Evolutionary conservation across 1,140 invertebrate species (phyloP).

Genomic region (Scylla paramamosain): DNA sequence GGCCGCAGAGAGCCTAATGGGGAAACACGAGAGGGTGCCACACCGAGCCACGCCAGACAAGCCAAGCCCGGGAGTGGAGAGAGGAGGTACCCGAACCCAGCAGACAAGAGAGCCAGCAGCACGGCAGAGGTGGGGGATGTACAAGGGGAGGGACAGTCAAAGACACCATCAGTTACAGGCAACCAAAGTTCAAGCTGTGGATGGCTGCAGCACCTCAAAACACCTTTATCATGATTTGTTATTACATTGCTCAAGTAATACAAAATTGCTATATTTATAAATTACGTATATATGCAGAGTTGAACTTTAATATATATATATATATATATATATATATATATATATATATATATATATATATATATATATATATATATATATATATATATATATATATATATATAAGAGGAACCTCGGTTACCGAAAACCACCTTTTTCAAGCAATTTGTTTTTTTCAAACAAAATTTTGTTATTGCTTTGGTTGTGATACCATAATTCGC

Average conservation of each 20-base stretch:
- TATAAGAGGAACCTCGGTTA: too few species aligned
- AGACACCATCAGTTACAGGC: constrained; percentile 68
- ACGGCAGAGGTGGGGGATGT: constrained; percentile 42
- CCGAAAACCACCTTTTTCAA: too few species aligned
- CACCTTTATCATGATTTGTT: neutral
- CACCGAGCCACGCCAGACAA: constrained; percentile 64
- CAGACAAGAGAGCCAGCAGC: constrained; percentile 64
- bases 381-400: constrained; percentile 42
- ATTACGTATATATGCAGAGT: neutral
- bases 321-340: constrained; percentile 44
- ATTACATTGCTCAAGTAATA: neutral
- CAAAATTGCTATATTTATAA: neutral
- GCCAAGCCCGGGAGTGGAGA: constrained; percentile 61
- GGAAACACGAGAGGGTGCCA: constrained; percentile 63
- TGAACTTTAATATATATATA: constrained; percentile 31
- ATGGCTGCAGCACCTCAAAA: constrained; percentile 44
- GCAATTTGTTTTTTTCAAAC: too few species aligned
- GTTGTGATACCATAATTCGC: too few species aligned
- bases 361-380: constrained; percentile 49
- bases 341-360: constrained; percentile 61
- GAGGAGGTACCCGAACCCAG: constrained; percentile 55
- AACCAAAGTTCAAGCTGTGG: constrained; percentile 31
- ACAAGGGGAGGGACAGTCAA: constrained; percentile 58
- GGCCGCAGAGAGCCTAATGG: constrained; percentile 70
- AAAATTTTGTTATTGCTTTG: too few species aligned